phyloP scores from a whole-genome alignment of 2,797 vertebrate genomes.

The Agapornis canus region DNA sequence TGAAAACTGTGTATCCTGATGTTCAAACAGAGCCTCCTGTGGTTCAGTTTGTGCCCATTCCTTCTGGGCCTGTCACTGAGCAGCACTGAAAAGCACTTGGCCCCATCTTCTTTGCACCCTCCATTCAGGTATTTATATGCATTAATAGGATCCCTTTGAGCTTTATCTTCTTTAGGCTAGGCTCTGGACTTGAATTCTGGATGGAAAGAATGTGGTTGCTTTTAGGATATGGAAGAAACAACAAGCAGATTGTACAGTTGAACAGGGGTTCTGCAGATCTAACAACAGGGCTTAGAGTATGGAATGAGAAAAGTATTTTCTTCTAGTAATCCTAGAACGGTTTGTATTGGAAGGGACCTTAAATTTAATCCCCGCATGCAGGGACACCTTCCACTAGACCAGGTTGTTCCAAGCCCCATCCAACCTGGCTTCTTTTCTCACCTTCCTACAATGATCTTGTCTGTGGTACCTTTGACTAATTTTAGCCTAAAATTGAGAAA shows the following conservation, averaged over 20 bases:
- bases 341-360: background rate
- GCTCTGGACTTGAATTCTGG: background rate
- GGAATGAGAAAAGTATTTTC: background rate
- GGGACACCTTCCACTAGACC: background rate
- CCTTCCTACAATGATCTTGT: background rate
- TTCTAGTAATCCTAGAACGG: background rate
- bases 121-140: rapidly evolving
- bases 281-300: background rate
- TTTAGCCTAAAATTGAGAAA: background rate
- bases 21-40: background rate
- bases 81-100: background rate
- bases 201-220: background rate
- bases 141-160: rapidly evolving
- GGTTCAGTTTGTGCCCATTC: background rate
- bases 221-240: background rate
- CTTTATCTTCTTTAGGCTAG: background rate
- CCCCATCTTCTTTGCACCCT: background rate
- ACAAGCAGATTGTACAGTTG: background rate
- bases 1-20: background rate
- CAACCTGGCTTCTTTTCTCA: background rate
- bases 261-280: background rate
- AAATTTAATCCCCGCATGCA: too few species aligned
- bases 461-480: background rate
- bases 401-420: background rate
- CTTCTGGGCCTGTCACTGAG: background rate